Evolutionary conservation across 2,113 vertebrate genomes (phyloP), one percentile per base, ranked within the genome.

Genomic region (Laticauda laticaudata): DNA sequence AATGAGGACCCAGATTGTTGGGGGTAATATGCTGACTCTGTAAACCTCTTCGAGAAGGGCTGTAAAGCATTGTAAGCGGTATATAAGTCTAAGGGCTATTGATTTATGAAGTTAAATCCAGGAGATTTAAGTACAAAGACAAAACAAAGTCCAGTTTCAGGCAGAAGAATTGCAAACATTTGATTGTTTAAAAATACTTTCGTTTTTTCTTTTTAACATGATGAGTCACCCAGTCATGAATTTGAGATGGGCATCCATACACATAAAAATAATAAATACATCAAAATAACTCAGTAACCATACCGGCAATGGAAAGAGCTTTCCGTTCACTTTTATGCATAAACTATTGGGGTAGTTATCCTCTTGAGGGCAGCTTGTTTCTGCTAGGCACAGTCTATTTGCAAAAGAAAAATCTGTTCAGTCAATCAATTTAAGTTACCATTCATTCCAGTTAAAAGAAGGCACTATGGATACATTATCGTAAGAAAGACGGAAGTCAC

Each of bases 261-360:
- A 43, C 34, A 9, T 81, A 8, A 20, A 81, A 81, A 81, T 81
- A 39, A 81, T 39, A 75, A 75, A 75, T 39, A 39, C 69, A 39
- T 39, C 34, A 39, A 81, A 21, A 81, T 81, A 81, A 81, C 1
- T 81, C 6, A 81, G 75, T 81, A 8, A 81, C 18, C 18, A 21
- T 81, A 99, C 99, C 59, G 99, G 99, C 94, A 99, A 96, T 3
- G 99, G 99, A 96, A 99, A 99, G 29, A 99, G 98, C 93, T 99
- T 99, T 64, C 99, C 99, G 85, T 99, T 99, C 90, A 99, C 99
- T 98, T 99, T 99, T 97, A 99, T 99, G 95, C 99, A 99, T 29
- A 99, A 97, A 97, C 98, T 98, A 97, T 98, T 99, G 5, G 99
- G 99, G 93, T 98, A 99, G 96, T 99, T 99, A 96, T 99, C 99